phyloP scores from a whole-genome alignment of 2,797 vertebrate species.

The Danio choprae region DNA sequence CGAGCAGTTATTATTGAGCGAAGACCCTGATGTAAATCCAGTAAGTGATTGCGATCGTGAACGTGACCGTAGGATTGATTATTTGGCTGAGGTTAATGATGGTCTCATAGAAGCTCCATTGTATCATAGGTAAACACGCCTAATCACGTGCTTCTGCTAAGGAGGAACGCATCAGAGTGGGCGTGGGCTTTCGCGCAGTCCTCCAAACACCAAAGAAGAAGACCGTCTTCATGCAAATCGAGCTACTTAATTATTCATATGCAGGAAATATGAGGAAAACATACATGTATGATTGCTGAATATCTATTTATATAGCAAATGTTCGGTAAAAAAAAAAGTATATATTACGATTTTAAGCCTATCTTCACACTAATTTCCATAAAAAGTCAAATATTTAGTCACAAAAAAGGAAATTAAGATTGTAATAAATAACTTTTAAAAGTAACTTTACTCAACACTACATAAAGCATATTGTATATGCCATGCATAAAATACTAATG shows the following conservation, averaged over 20 bases:
- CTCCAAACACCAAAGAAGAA: slow-evolving; percentile 52
- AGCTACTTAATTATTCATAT: slow-evolving; percentile 8
- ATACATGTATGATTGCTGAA: not conserved
- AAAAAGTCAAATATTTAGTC: too few species aligned
- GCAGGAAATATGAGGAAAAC: not conserved
- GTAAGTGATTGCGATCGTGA: not conserved
- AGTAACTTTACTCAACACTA: too few species aligned
- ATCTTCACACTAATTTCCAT: too few species aligned
- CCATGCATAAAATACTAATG: too few species aligned
- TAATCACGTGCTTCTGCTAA: slow-evolving; percentile 78
- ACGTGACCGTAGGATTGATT: not conserved
- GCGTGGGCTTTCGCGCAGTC: slow-evolving; percentile 56
- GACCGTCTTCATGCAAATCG: not conserved
- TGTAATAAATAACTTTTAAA: too few species aligned
- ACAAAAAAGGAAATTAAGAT: too few species aligned
- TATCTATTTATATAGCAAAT: not conserved
- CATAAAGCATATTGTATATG: too few species aligned
- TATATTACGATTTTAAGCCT: too few species aligned
- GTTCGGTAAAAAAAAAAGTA: too few species aligned
- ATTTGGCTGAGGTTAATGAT: slow-evolving; percentile 20
- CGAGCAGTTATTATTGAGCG: not conserved
- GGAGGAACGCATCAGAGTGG: slow-evolving; percentile 66
- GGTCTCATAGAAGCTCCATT: slow-evolving; percentile 19
- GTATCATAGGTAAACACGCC: slow-evolving; percentile 75
- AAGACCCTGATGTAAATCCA: not conserved